Evolutionary conservation across 2,888 invertebrate genomes (phyloP).

Genomic region (Tholera decimalis): DNA sequence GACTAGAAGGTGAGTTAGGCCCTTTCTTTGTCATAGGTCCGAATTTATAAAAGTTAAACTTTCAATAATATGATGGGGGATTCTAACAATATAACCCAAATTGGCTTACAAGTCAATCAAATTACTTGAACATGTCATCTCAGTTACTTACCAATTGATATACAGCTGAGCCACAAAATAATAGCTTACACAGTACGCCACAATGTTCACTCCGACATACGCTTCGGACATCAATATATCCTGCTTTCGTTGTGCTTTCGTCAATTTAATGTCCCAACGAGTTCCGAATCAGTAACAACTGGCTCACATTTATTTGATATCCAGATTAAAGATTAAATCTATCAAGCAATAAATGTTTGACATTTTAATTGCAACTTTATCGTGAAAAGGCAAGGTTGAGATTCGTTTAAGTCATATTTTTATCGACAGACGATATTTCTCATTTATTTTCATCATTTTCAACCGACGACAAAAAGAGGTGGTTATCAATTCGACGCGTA

Average conservation of each 20-base stretch:
- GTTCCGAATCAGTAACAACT: constrained; percentile 52
- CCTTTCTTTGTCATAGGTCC: too few species aligned
- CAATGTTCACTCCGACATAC: constrained; percentile 25
- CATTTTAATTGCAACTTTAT: too few species aligned
- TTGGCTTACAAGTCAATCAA: background rate
- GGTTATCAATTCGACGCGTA: too few species aligned
- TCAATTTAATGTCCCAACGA: constrained; percentile 45
- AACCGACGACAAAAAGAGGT: too few species aligned
- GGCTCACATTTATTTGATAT: constrained; percentile 42
- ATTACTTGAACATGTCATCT: constrained; percentile 1
- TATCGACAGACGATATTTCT: constrained; percentile 50
- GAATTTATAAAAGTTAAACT: too few species aligned
- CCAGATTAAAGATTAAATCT: constrained; percentile 36
- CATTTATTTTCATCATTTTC: constrained; percentile 57
- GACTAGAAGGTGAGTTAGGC: too few species aligned
- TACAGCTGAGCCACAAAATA: constrained; percentile 10
- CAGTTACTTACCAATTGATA: constrained; percentile 18
- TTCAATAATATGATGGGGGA: too few species aligned
- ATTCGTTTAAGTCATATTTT: constrained; percentile 14
- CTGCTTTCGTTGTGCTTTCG: too few species aligned
- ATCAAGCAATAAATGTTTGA: background rate
- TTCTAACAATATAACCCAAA: background rate
- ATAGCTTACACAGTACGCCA: constrained; percentile 19
- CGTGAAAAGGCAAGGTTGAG: background rate
- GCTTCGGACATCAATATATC: constrained; percentile 45